Evolutionary conservation across 2,797 vertebrate species (phyloP), one percentile per base, ranked within the genome.

Genomic region (Bryconaethiops microstoma): DNA sequence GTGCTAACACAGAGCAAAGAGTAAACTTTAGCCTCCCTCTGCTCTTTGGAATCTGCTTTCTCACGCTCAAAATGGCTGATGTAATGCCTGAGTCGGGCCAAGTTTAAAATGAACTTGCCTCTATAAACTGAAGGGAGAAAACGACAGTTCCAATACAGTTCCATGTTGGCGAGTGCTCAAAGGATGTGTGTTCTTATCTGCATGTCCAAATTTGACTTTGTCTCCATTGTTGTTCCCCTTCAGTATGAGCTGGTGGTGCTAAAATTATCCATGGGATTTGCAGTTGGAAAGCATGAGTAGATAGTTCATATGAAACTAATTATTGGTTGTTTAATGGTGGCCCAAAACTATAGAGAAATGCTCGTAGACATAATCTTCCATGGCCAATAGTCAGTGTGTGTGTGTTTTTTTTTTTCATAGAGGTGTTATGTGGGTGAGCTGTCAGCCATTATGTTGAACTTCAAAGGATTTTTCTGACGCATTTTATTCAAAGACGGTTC

Each of bases 41-140:
- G 88, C 89, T 89, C 89, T 87, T 88, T 88, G 90, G 89, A 89
- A 89, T 86, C 78, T 54, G 70, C 87, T 92, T 94, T 94, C 93
- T 94, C 92, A 94, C 89, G 91, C 91, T 88, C 89, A 65, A 79
- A 89, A 84, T 73, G 10, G 89, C 87, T 94, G 93, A 94, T 91
- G 92, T 93, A 90, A 93, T 90, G 86, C 78, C 86, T 87, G 83
- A 77, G 78, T 57, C n/a, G 2, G 13, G 92, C 92, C 93, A 92
- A 91, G 88, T 87, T 87, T 86, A 82, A 89, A 90, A 86, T 81
- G 83, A 91, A 86, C 84, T 79, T 70, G 76, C 87, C 86, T 79
- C 87, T 90, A 87, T 91, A 92, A 93, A 91, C 85, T 88, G 84
- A 87, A 82, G 80, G 17, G 78, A 82, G 76, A 76, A 79, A 83